phyloP scores from a whole-genome alignment of 2,113 vertebrate genomes.

The Varanus salvator region DNA sequence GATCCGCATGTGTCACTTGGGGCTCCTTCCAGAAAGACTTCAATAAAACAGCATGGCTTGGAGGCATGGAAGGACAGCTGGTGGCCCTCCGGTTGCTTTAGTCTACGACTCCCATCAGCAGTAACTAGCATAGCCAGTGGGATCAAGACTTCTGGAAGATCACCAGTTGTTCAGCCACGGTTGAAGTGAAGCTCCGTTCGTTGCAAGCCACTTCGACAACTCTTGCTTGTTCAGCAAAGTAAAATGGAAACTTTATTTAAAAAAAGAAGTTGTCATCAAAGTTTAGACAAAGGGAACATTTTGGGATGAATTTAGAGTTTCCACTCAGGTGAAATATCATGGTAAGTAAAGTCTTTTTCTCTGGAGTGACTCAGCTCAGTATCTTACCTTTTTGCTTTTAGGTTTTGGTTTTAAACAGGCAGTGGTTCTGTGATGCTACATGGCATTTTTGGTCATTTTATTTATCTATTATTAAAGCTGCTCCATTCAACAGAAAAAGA shows the following conservation, averaged over 20 bases:
- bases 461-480: neutral
- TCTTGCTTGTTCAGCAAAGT: too few species aligned
- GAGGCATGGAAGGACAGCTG: too few species aligned
- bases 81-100: too few species aligned
- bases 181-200: too few species aligned
- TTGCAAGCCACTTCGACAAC: too few species aligned
- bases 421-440: neutral
- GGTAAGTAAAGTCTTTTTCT: neutral
- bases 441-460: neutral
- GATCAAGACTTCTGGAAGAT: too few species aligned
- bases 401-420: neutral
- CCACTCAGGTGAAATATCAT: neutral
- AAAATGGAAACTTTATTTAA: too few species aligned
- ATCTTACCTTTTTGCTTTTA: neutral
- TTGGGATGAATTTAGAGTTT: neutral
- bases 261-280: neutral
- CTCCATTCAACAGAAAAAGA: neutral
- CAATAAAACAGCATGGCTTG: neutral
- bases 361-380: too few species aligned
- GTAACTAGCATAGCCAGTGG: too few species aligned
- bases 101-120: too few species aligned
- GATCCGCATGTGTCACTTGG: neutral
- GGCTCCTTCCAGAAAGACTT: neutral
- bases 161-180: too few species aligned
- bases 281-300: neutral